Evolutionary conservation across 2,888 invertebrate genomes (phyloP), one percentile per base, ranked within the genome.

Genomic region (Hyalella azteca): DNA sequence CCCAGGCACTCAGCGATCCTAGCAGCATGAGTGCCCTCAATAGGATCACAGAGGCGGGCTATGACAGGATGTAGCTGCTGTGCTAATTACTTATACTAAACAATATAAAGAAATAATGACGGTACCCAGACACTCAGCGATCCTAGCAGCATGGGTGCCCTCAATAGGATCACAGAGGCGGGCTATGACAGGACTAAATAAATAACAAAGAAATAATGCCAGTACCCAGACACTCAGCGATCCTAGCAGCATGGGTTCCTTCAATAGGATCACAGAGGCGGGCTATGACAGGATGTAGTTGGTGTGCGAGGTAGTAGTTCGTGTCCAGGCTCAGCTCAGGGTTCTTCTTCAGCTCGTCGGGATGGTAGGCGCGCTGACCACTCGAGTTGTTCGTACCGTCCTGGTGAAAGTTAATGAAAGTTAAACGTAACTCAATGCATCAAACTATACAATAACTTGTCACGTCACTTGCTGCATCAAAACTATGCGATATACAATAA

Each of bases 51-150:
- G 87, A 99, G 92, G 85, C 99, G 79, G 40, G 95, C 93, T 82
- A 98, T 93, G 0, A 99, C 97, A 0, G 99, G 99, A 88, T 97
- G 97, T 60, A 99, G 91, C 89, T 99, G 99, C 87, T 96, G 94
- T 0, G 94, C 91, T 85, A 99, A 89, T 89, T 99, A 99, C n/a
- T n/a, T n/a, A n/a, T n/a, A n/a, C n/a, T n/a, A n/a, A n/a, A n/a
- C n/a, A n/a, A n/a, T n/a, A n/a, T n/a, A n/a, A n/a, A n/a, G n/a
- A n/a, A n/a, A n/a, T n/a, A n/a, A n/a, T n/a, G n/a, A n/a, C n/a
- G n/a, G n/a, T n/a, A 86, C 97, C 98, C 80, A 99, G 90, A 87
- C 94, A 93, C 86, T 94, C 93, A 0, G 98, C 98, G 82, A 99
- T 92, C 84, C 94, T 91, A 77, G 93, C 94, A 2, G 94, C 92